Conservation (phyloP, 2,888 invertebrate genomes). For the Hirtodrosophila alboralis region DNA sequence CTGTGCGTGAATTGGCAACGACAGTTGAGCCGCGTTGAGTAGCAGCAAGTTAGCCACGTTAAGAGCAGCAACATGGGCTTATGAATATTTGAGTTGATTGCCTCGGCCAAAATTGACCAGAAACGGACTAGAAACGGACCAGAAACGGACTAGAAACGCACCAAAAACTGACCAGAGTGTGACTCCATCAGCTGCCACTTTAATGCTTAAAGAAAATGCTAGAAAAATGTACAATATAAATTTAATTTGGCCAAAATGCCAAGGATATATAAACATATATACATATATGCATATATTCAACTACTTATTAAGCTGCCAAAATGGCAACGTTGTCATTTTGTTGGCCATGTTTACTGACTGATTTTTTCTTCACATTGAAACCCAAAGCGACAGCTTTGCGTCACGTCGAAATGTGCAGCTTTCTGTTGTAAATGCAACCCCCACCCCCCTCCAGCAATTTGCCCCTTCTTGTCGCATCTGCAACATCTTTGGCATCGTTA, state of each 20-base stretch:
- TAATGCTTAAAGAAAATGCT: conserved; percentile 9
- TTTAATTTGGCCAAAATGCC: conserved; percentile 20
- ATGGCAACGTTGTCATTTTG: conserved; percentile 39
- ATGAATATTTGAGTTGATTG: conserved; percentile 26
- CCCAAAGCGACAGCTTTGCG: conserved; percentile 3
- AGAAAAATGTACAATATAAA: conserved; percentile 9
- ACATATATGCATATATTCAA: too few relatives aligned
- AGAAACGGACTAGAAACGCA: background rate
- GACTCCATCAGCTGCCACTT: conserved; percentile 24
- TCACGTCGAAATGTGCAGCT: conserved; percentile 15
- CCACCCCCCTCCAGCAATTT: conserved; percentile 20
- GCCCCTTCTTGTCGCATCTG: conserved; percentile 7
- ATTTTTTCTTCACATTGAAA: conserved; percentile 2
- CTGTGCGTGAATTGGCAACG: conserved; percentile 36
- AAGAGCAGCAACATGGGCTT: conserved; percentile 16
- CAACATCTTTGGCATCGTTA: conserved; percentile 30
- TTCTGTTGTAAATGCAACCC: conserved; percentile 19
- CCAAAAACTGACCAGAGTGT: background rate
- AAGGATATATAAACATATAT: too few relatives aligned
- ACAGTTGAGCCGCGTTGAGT: conserved; percentile 20
- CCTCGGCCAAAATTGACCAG: conserved; percentile 10
- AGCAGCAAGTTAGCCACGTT: conserved; percentile 20
- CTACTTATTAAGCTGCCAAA: conserved; percentile 7
- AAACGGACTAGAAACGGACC: background rate
- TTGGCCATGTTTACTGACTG: conserved; percentile 24